phyloP scores from a whole-genome alignment of 2,797 vertebrate species.

The Apodemus agrarius region DNA sequence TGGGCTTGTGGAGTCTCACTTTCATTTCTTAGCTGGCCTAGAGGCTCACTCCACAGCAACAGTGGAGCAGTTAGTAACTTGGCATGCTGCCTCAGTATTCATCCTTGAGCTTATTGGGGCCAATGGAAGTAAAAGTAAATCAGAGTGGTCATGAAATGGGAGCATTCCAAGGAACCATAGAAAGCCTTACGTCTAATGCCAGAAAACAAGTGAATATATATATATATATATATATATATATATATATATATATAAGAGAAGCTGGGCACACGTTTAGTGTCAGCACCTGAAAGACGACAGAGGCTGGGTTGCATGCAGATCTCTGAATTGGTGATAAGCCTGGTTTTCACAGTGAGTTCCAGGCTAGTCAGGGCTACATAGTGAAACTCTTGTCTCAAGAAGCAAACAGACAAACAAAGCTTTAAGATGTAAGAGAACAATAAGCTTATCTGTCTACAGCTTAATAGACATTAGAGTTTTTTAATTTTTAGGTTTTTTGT shows the following conservation, averaged over 20 bases:
- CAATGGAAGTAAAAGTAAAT: conserved; percentile 17
- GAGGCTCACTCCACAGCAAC: conserved; percentile 13
- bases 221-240: too few species aligned
- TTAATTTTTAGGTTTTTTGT: conserved; percentile 20
- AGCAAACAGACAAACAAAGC: not conserved
- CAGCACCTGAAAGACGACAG: not conserved
- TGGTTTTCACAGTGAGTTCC: not conserved
- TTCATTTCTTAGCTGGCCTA: conserved; percentile 57
- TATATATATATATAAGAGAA: not conserved
- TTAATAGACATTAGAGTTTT: conserved; percentile 11
- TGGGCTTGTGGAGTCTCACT: not conserved
- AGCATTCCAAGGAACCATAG: conserved; percentile 8
- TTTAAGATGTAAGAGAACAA: not conserved
- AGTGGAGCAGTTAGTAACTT: conserved; percentile 14
- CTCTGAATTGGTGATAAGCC: not conserved
- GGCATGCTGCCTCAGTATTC: conserved; percentile 8
- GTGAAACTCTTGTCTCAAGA: not conserved
- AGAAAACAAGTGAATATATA: conserved; percentile 29
- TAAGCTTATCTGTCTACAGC: conserved; percentile 10
- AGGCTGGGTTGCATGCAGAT: not conserved
- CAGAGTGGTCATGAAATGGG: not conserved
- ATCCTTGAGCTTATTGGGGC: conserved; percentile 34
- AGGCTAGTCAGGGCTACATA: not conserved
- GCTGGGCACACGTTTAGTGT: not conserved
- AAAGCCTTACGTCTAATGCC: conserved; percentile 30